Percentiles rank a stretch among this genome's conserved stretches.
phyloP scores from a whole-genome alignment of 2,888 invertebrate genomes.

The Parnassius orleans region DNA sequence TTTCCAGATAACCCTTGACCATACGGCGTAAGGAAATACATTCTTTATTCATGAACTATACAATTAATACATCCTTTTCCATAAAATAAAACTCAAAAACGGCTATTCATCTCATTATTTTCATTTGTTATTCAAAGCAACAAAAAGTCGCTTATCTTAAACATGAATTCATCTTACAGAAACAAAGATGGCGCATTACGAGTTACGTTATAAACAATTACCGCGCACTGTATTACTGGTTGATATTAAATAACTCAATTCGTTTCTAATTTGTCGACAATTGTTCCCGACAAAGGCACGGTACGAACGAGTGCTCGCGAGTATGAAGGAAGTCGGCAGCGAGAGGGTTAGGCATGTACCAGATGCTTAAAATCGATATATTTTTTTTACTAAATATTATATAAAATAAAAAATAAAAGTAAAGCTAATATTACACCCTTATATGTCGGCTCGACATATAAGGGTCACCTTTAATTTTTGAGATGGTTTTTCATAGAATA shows the following conservation, averaged over 20 bases:
- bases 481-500: too few relatives aligned
- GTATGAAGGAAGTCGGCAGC: constrained; percentile 80
- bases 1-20: too few relatives aligned
- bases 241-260: constrained; percentile 81
- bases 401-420: too few relatives aligned
- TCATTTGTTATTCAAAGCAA: not conserved
- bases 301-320: constrained; percentile 78
- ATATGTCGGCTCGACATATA: too few relatives aligned
- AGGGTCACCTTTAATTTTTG: too few relatives aligned
- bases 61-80: too few relatives aligned
- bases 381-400: not conserved
- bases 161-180: constrained; percentile 8
- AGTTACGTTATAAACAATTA: constrained; percentile 62
- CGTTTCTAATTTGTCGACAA: constrained; percentile 81
- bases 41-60: too few relatives aligned
- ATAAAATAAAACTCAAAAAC: too few relatives aligned
- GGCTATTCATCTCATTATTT: too few relatives aligned
- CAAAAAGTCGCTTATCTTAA: not conserved
- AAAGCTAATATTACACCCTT: too few relatives aligned
- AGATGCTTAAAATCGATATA: constrained; percentile 38
- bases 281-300: constrained; percentile 80
- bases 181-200: constrained; percentile 41
- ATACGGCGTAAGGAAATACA: too few relatives aligned
- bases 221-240: constrained; percentile 57
- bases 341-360: constrained; percentile 57